Evolutionary conservation across 2,113 vertebrate species (phyloP).

Genomic region (Elanoides forficatus): DNA sequence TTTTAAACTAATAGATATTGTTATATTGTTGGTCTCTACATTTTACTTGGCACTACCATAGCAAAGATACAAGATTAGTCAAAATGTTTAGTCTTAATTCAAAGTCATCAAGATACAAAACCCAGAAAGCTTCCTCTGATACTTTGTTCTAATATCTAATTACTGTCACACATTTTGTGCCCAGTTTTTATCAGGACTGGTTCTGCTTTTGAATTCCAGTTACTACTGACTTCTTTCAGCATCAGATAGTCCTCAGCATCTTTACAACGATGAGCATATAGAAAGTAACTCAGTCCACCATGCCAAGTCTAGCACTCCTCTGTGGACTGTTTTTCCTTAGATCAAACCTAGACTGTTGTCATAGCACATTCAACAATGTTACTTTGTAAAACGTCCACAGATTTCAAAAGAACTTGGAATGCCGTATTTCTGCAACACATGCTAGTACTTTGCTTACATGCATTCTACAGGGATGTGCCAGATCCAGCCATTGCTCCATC

Average conservation of each 20-base stretch:
- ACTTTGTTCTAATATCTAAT: neutral
- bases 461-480: neutral
- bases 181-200: neutral
- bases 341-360: neutral
- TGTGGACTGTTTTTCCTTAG: neutral
- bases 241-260: neutral
- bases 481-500: neutral
- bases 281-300: neutral
- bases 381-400: neutral
- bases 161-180: neutral
- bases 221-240: neutral
- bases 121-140: neutral
- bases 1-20: neutral
- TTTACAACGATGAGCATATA: neutral
- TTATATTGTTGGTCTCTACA: neutral
- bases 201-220: neutral
- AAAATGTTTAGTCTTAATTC: neutral
- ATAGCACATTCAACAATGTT: neutral
- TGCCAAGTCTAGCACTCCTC: neutral
- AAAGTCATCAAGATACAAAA: neutral
- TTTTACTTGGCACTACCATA: neutral
- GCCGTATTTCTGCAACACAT: neutral
- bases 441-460: neutral
- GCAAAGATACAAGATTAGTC: neutral
- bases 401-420: neutral